Conservation (phyloP, 2,888 invertebrate genomes). For the Acanthosepion esculentum region DNA sequence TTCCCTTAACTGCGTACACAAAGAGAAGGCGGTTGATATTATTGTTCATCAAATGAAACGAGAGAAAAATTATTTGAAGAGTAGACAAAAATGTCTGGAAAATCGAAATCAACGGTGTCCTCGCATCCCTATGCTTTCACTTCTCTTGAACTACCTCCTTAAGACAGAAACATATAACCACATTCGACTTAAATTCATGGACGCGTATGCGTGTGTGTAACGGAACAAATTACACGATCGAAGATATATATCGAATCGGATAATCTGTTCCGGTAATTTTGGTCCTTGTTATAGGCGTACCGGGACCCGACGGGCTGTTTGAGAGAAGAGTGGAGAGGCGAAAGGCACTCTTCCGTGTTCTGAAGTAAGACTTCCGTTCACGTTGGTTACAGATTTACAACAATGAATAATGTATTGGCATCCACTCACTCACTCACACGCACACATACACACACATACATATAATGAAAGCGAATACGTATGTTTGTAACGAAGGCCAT, state of each 20-base stretch:
- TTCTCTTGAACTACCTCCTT: neutral
- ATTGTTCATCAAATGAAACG: neutral
- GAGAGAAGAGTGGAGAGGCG: neutral
- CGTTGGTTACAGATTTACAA: neutral
- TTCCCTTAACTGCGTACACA: neutral
- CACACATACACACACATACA: neutral
- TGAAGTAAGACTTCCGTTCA: constrained; percentile 20
- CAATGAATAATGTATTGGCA: neutral
- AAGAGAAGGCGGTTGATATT: neutral
- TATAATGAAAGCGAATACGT: neutral
- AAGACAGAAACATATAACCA: neutral
- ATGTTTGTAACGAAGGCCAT: neutral
- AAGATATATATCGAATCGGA: constrained; percentile 11
- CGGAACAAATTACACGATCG: neutral
- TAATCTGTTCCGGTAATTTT: constrained; percentile 33
- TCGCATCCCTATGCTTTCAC: neutral
- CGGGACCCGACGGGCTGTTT: neutral
- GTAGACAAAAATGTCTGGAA: neutral
- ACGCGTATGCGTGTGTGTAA: neutral
- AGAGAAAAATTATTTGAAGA: neutral
- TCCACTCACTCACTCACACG: neutral
- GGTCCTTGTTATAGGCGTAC: neutral
- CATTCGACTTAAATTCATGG: neutral
- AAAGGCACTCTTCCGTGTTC: neutral
- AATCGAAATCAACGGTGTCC: neutral